Conservation (phyloP, 2,888 invertebrate species). For the Cyrtodaria siliqua region DNA sequence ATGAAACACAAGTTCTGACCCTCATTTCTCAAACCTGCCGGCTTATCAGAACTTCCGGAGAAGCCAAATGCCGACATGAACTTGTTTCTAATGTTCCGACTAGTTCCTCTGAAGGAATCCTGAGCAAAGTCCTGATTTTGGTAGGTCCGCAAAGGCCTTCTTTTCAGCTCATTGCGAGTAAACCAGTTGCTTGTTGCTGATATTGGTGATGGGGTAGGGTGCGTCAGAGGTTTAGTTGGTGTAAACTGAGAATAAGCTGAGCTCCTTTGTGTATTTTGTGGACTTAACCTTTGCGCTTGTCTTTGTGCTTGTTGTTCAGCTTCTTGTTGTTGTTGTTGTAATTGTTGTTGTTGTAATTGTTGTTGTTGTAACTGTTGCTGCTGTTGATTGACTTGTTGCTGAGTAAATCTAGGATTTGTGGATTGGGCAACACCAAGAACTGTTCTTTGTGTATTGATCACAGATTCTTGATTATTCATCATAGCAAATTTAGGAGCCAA, state of each 20-base stretch:
- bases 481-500: neutral
- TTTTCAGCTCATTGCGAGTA: conserved; percentile 45
- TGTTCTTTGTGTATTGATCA: no score
- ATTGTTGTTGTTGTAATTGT: conserved; percentile 33
- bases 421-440: no score
- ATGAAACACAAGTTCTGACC: conserved; percentile 84
- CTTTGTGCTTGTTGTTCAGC: conserved; percentile 6
- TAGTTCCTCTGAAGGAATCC: conserved; percentile 26
- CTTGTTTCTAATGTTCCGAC: conserved; percentile 68
- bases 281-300: neutral
- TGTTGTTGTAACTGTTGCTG: no score
- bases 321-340: conserved; percentile 5
- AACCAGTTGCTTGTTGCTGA: conserved; percentile 48
- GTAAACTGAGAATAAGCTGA: neutral
- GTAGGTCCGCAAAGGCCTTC: conserved; percentile 57
- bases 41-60: conserved; percentile 53
- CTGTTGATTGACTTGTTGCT: conserved; percentile 34
- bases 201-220: neutral
- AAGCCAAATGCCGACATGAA: conserved; percentile 77
- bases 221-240: neutral
- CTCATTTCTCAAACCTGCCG: conserved; percentile 80
- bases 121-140: conserved; percentile 11
- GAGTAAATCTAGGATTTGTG: neutral
- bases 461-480: no score
- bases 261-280: conserved; percentile 4